Base-by-base conservation (phyloP, 2,113 vertebrate species). In the Vanacampus margaritifer region DNA sequence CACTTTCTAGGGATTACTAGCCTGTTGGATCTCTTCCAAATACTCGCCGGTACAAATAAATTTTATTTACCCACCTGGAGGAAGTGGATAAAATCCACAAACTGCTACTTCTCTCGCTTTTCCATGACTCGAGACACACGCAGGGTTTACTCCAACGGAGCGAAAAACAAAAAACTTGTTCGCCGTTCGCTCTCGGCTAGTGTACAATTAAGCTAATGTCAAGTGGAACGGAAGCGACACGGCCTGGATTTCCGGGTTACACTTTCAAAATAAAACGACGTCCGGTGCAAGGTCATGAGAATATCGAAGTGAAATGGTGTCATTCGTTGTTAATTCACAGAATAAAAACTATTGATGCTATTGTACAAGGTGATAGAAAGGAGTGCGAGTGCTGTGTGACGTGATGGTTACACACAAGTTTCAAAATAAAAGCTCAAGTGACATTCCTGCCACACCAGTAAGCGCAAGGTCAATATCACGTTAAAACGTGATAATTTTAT, bases 31-130 rank as follows among this genome's bases (percentile, higher is more conserved):
- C 75, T 41, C 67, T 24, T 77, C 14, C 41, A 62, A 56, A 3
- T 37, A 56, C 67, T 81, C 60, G 43, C 36, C 21, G 43, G 57
- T 3, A 37, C 12, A 32, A 72, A 64, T 7, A 2, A 6, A 67
- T 45, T 17, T 35, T 56, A 9, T 26, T 72, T 51, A 74, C 85
- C 2, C 78, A 90, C 89, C 84, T 87, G 62, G 54, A 7, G 46
- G 19, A 13, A 17, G 59, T 68, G 17, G 19, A n/a, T 37, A 39
- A 13, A 69, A 64, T 43, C 24, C 21, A 41, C 14, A 0, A 24
- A 3, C 41, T 41, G 35, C 26, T 86, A 84, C 62, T 78, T 62
- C 0, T 72, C 53, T 51, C 32, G 50, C 2, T 66, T 76, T 46
- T 32, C 76, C 88, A 84, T 88, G 41, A 58, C 48, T 70, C 64